These are phyloP conservation scores for Alloplasta piceator DNA, from an alignment of 2,888 invertebrate genomes.

Conservation along the genomic window DNA sequence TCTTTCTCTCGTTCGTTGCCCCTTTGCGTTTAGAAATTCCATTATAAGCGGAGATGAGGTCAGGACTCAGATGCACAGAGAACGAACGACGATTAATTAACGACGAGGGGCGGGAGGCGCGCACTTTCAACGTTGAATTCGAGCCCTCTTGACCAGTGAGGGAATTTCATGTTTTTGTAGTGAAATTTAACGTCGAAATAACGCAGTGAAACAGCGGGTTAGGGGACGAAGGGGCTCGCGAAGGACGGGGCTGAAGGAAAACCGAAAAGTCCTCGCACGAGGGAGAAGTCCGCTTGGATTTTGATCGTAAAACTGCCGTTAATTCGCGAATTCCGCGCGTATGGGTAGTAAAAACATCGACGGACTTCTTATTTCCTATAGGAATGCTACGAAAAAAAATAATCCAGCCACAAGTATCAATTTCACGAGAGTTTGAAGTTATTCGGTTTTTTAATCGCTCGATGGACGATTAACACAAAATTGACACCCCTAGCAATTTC, in stretches of 20 bases:
- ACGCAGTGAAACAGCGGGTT: no score
- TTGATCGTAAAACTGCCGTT: constrained; percentile 65
- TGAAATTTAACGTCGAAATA: neutral
- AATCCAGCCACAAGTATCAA: neutral
- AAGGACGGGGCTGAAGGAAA: no score
- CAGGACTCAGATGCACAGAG: constrained; percentile 57
- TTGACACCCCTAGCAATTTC: no score
- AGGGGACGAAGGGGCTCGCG: no score
- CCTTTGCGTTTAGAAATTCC: constrained; percentile 78
- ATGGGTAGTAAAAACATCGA: constrained; percentile 25
- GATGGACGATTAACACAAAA: no score
- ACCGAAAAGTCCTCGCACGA: constrained; percentile 12
- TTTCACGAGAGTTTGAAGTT: no score
- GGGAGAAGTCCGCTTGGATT: constrained; percentile 25
- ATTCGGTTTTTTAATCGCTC: no score
- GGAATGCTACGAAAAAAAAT: constrained; percentile 6
- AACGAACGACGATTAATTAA: constrained; percentile 65
- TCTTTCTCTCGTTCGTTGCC: constrained; percentile 19
- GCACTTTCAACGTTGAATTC: constrained; percentile 34
- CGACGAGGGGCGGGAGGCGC: constrained; percentile 54
- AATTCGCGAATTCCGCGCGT: constrained; percentile 49
- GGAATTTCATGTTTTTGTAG: neutral
- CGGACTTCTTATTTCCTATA: constrained; percentile 23
- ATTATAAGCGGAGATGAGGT: constrained; percentile 76
- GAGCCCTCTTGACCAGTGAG: constrained; percentile 17